Percentiles rank a stretch among this genome's conserved stretches.
These are phyloP conservation scores for Ecdyonurus torrentis DNA, from an alignment of 2,888 invertebrate genomes.

Conservation along the genomic window DNA sequence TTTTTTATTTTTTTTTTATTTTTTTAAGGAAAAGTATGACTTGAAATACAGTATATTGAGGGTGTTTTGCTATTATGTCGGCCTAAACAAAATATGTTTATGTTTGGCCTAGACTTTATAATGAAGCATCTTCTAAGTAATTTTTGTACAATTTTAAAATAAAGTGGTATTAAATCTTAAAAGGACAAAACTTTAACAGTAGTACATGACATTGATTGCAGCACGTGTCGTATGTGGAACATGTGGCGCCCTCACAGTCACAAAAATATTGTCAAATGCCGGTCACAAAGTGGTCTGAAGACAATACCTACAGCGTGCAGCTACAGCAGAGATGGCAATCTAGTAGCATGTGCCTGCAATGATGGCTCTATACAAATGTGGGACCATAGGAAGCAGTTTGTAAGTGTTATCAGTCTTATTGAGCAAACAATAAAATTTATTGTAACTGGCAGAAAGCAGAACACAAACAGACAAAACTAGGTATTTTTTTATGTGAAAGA, in stretches of 20 bases:
- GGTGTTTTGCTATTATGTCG: too few relatives aligned
- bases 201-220: constrained; percentile 14
- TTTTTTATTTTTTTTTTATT: background rate
- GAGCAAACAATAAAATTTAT: too few relatives aligned
- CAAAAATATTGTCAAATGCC: constrained; percentile 67
- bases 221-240: constrained; percentile 81
- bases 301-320: constrained; percentile 70
- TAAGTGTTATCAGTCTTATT: constrained; percentile 19
- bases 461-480: background rate
- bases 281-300: constrained; percentile 71
- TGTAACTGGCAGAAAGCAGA: too few relatives aligned
- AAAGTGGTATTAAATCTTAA: too few relatives aligned
- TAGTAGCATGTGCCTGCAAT: constrained; percentile 78
- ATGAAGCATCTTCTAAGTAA: too few relatives aligned
- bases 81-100: too few relatives aligned
- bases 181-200: background rate
- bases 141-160: too few relatives aligned
- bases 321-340: constrained; percentile 70
- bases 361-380: constrained; percentile 96
- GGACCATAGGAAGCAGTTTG: constrained; percentile 84
- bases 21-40: too few relatives aligned
- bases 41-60: too few relatives aligned
- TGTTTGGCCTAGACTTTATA: too few relatives aligned
- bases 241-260: constrained; percentile 64
- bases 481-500: too few relatives aligned